These are phyloP conservation scores for Odocoileus virginianus DNA, from an alignment of 2,113 vertebrate species.

Conservation along the genomic window DNA sequence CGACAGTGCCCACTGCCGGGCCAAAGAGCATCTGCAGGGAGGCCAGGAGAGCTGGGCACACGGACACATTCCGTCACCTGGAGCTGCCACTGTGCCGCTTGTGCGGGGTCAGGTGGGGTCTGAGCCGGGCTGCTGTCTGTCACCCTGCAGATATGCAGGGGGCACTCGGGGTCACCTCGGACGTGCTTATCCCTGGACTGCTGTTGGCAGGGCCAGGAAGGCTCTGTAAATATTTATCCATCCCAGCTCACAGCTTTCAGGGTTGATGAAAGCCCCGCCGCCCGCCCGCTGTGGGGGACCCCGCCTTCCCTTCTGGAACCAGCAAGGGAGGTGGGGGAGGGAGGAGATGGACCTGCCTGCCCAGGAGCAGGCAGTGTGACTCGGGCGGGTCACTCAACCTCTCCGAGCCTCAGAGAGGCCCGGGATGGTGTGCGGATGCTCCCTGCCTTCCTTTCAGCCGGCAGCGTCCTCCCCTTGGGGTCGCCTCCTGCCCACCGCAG, in stretches of 20 bases:
- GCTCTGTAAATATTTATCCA: conserved; percentile 72
- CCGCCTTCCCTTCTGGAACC: neutral
- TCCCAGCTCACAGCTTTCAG: conserved; percentile 7
- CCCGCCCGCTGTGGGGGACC: neutral
- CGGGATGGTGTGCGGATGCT: fast-evolving
- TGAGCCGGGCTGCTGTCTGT: neutral
- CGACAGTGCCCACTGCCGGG: neutral
- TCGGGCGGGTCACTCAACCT: neutral
- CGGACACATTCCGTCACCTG: neutral
- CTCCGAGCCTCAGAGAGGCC: neutral
- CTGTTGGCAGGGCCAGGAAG: neutral
- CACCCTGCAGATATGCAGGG: neutral
- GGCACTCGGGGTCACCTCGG: conserved; percentile 39
- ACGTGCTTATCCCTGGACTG: conserved; percentile 34
- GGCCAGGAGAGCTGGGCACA: neutral
- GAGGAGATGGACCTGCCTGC: neutral
- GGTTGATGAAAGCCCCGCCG: neutral
- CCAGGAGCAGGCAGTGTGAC: too few relatives aligned
- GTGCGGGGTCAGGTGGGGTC: neutral
- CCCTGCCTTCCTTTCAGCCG: neutral
- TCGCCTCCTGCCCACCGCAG: neutral
- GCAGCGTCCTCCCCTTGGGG: neutral
- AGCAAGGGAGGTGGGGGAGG: neutral
- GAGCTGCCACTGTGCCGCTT: neutral
- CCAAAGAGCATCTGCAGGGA: neutral